A percentile compares a stretch with the other conserved stretches of the same genome.
phyloP scores from a whole-genome alignment of 2,797 vertebrate species.

The Cryptoblepharus egeriae region DNA sequence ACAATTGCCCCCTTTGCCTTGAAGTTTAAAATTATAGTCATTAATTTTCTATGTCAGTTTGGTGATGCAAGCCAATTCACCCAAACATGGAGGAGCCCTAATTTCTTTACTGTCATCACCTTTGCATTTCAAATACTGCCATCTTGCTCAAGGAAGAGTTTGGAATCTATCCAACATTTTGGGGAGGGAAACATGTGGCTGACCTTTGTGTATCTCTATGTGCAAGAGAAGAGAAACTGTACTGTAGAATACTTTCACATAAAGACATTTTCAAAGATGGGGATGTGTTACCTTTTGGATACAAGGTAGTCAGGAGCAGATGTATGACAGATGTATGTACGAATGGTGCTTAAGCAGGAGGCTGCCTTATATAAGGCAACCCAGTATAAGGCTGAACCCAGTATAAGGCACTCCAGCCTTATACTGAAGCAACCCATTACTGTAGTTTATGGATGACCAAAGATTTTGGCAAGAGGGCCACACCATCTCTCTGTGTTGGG shows the following conservation, averaged over 20 bases:
- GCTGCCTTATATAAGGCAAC: too few species aligned
- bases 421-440: too few species aligned
- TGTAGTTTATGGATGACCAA: too few species aligned
- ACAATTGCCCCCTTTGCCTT: slow-evolving; percentile 25
- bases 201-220: slow-evolving; percentile 1
- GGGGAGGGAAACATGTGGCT: background rate
- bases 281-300: background rate
- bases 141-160: slow-evolving; percentile 7
- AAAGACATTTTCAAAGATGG: slow-evolving; percentile 17
- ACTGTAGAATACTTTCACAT: background rate
- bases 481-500: too few species aligned
- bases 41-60: slow-evolving; percentile 40
- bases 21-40: slow-evolving; percentile 38
- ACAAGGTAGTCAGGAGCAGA: background rate
- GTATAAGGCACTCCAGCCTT: too few species aligned
- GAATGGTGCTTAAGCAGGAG: too few species aligned
- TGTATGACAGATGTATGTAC: background rate
- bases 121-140: slow-evolving; percentile 28
- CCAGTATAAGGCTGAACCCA: too few species aligned
- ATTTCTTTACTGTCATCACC: slow-evolving; percentile 21
- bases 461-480: too few species aligned
- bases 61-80: slow-evolving; percentile 24
- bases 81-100: slow-evolving; percentile 26
- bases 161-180: slow-evolving; percentile 15
- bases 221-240: slow-evolving; percentile 2